Conservation (phyloP, 2,888 invertebrate genomes). For the Marronus borbonicus region DNA sequence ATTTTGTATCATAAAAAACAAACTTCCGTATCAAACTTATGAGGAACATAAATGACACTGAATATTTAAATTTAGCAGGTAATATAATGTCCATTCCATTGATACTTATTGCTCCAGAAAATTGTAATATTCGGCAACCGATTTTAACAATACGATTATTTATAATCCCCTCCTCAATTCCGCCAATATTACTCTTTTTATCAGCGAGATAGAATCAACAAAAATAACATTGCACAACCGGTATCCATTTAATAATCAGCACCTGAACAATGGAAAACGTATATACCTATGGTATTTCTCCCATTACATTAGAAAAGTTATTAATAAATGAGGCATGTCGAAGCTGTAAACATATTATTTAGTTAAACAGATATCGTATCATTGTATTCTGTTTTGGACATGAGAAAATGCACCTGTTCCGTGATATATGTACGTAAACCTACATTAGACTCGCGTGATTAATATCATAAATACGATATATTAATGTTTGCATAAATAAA, state of each 20-base stretch:
- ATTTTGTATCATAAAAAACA: no score
- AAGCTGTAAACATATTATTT: slow-evolving; percentile 32
- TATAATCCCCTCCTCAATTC: slow-evolving; percentile 23
- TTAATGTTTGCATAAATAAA: slow-evolving; percentile 14
- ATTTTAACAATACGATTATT: slow-evolving; percentile 29
- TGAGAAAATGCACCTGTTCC: slow-evolving; percentile 33
- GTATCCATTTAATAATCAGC: slow-evolving; percentile 22
- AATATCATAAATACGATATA: slow-evolving; percentile 27
- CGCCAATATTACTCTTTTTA: slow-evolving; percentile 38
- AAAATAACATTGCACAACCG: slow-evolving; percentile 28
- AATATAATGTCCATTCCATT: no score
- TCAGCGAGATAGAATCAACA: slow-evolving; percentile 23
- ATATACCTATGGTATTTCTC: slow-evolving; percentile 19
- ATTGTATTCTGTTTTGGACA: slow-evolving; percentile 21
- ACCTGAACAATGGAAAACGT: slow-evolving; percentile 40
- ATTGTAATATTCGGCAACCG: slow-evolving; percentile 16
- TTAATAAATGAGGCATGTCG: slow-evolving; percentile 40
- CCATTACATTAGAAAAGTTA: slow-evolving; percentile 20
- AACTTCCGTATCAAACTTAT: no score
- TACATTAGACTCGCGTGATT: neutral
- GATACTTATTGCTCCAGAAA: neutral
- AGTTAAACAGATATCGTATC: slow-evolving; percentile 39
- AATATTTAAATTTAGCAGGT: no score
- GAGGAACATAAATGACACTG: no score
- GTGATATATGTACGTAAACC: slow-evolving; percentile 1